A percentile compares a stretch with the other conserved stretches of the same genome.
These are phyloP conservation scores for Heliangelus exortis DNA, from an alignment of 2,797 vertebrate genomes.

Conservation along the genomic window DNA sequence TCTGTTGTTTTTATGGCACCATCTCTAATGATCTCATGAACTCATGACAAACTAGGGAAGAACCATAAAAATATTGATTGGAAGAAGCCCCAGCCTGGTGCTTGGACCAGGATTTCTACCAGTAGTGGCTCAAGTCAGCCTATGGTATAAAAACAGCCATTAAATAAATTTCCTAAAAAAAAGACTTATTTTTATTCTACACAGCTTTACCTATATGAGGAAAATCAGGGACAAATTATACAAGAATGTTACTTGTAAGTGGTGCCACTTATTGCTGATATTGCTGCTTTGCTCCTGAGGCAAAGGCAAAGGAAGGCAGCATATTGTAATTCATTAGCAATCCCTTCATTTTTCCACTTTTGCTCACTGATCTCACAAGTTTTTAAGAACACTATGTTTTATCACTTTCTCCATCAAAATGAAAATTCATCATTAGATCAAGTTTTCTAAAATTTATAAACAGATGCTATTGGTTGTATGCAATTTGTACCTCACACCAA, in stretches of 20 bases:
- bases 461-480: neutral
- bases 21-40: neutral
- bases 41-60: neutral
- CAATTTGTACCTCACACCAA: neutral
- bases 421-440: neutral
- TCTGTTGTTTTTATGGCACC: neutral
- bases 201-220: neutral
- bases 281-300: neutral
- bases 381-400: neutral
- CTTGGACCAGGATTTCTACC: neutral
- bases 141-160: neutral
- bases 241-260: neutral
- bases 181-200: neutral
- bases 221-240: neutral
- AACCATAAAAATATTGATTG: neutral
- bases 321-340: neutral
- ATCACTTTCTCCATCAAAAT: neutral
- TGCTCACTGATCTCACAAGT: neutral
- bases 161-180: neutral
- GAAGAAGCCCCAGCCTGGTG: neutral
- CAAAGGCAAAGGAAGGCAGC: neutral
- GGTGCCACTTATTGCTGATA: neutral
- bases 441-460: neutral
- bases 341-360: neutral
- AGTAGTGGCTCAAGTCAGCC: neutral